Base-by-base conservation (phyloP, 2,113 vertebrate genomes). In the Phylloscopus whistleri region DNA sequence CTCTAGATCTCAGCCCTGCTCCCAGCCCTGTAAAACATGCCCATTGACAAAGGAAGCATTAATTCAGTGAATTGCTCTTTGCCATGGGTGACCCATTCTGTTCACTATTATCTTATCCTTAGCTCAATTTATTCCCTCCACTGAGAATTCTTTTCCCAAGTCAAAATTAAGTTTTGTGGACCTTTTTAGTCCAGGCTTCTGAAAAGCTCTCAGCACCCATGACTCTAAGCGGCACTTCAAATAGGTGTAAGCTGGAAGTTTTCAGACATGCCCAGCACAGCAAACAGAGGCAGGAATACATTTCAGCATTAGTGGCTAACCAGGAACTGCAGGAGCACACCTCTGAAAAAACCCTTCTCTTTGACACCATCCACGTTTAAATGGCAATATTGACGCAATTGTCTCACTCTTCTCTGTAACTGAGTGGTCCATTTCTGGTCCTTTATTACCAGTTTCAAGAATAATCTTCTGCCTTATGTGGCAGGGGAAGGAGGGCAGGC, bases 381-480 rank as follows among this genome's bases (percentile, higher is more conserved):
- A 94, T 80, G 63, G 84, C 82, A 95, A 82, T 91, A 91, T 30
- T 69, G 89, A 85, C 46, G 76, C 33, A 89, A 89, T 66, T 73
- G 43, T 90, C 46, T 91, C 12, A 6, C 63, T 79, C 75, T 80
- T 59, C 33, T 49, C 55, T 67, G 30, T 80, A 93, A 95, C 19
- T 35, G 78, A 95, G 74, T 73, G 66, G 70, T 94, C 67, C 39
- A 58, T 94, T 96, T 91, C 67, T 76, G 43, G 43, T 89, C 46
- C 78, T 90, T 93, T 93, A 91, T 95, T 91, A 87, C 43, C 5
- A 24, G 84, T 90, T 96, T 93, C 76, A 92, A 92, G 84, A 94
- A 89, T 83, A 95, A 95, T 92, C 76, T 63, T 77, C 84, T 88
- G 74, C 78, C 63, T 96, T 59, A 64, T 68, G 73, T 73, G 64